Evolutionary conservation across 1,140 invertebrate species (phyloP).

Genomic region (Drosophila sucinea): DNA sequence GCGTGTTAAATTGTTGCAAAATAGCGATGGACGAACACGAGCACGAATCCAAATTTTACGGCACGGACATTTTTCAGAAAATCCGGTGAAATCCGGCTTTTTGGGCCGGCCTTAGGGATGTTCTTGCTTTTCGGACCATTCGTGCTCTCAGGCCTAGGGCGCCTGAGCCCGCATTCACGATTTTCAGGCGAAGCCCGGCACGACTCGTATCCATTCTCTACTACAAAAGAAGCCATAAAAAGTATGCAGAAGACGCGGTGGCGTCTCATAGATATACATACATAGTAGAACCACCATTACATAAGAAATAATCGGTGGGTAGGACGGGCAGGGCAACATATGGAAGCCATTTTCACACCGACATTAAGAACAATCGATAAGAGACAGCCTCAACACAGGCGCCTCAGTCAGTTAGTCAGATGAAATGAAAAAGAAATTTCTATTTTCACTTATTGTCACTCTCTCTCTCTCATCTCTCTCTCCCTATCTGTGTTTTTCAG

Average conservation of each 20-base stretch:
- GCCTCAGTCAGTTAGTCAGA: neutral
- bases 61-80: no score
- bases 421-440: neutral
- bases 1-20: neutral
- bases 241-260: conserved; percentile 5
- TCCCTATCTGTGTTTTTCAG: no score
- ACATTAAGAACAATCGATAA: neutral
- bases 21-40: no score
- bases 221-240: conserved; percentile 38
- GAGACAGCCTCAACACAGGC: neutral
- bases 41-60: no score
- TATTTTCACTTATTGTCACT: neutral
- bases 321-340: neutral
- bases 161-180: no score
- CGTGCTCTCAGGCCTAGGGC: no score
- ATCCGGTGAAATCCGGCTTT: no score
- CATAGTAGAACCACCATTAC: neutral
- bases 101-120: no score
- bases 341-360: conserved; percentile 6
- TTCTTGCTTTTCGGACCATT: no score
- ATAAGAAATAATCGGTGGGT: neutral
- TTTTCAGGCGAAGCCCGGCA: no score
- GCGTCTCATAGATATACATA: conserved; percentile 11
- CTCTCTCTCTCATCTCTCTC: no score
- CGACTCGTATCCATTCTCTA: neutral